Evolutionary conservation across 2,888 invertebrate species (phyloP), one percentile per base, ranked within the genome.

Genomic region (Rhaphigaster nebulosa): DNA sequence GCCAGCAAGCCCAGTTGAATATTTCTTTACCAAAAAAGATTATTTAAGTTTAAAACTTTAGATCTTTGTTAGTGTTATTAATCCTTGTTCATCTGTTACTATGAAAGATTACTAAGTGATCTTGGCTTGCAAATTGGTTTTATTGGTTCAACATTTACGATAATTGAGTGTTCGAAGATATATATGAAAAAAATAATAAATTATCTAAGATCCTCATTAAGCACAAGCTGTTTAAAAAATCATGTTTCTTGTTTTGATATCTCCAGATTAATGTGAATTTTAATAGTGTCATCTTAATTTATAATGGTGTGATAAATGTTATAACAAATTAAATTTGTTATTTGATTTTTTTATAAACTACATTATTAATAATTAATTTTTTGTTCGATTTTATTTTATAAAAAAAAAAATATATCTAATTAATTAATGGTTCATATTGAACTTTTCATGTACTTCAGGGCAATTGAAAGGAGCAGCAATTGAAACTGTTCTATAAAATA

Each of bases 351-450:
- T 84, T 84, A 84, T 84, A 45, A 84, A 50, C 45, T 26, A 84
- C 20, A 84, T 84, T 41, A 84, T 45, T 84, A 84, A n/a, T 84
- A n/a, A n/a, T 76, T 76, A 34, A 80, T n/a, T 84, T 84, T 84
- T 84, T 84, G 84, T 84, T 84, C n/a, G 20, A 45, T 13, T 13
- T 84, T 84, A 80, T 84, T 41, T 45, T 84, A n/a, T 84, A 45
- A 38, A 45, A 84, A 41, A 84, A n/a, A 84, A 84, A n/a, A 70
- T 3, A 6, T 20, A 50, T 15, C 41, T 84, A 45, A 88, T 60
- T 88, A 29, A 60, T 88, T 41, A 88, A 56, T 88, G 88, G 88
- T 88, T 88, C 88, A 88, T 88, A 88, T 88, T 88, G 88, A 88
- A 88, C 88, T 88, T 60, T 45, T 84, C 84, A 84, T 84, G 70